These are phyloP conservation scores for Steromphala cineraria DNA, from an alignment of 2,888 invertebrate genomes.

Conservation along the genomic window DNA sequence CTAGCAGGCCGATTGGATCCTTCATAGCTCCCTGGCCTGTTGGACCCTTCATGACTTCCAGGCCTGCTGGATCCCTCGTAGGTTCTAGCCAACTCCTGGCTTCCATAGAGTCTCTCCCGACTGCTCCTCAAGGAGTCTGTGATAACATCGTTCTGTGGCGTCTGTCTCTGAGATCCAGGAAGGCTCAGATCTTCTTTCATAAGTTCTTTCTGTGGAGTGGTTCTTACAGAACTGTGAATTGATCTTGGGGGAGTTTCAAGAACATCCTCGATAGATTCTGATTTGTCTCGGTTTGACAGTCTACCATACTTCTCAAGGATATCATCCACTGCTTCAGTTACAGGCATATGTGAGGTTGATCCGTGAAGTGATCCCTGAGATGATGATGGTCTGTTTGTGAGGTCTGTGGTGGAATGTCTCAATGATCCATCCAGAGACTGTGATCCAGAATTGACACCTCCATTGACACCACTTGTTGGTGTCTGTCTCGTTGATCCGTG, in stretches of 20 bases:
- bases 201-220: slow-evolving; percentile 19
- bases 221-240: slow-evolving; percentile 17
- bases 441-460: not conserved
- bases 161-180: slow-evolving; percentile 17
- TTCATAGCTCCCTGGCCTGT: not conserved
- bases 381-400: not conserved
- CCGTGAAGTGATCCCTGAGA: not conserved
- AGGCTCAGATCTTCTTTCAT: not conserved
- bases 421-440: not conserved
- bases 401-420: not conserved
- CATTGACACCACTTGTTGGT: not conserved
- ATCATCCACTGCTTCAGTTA: slow-evolving; percentile 4
- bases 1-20: slow-evolving; percentile 20
- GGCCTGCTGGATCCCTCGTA: not conserved
- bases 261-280: slow-evolving; percentile 25
- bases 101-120: slow-evolving; percentile 48
- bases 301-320: not conserved
- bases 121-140: slow-evolving; percentile 40
- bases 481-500: slow-evolving; percentile 3
- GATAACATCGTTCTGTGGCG: slow-evolving; percentile 38
- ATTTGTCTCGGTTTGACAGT: not conserved
- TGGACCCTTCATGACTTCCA: slow-evolving; percentile 22
- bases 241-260: slow-evolving; percentile 9
- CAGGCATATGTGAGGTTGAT: not conserved
- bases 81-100: slow-evolving; percentile 26